Evolutionary conservation across 1,140 invertebrate genomes (phyloP), one percentile per base, ranked within the genome.

Genomic region (Meloidogyne floridensis): DNA sequence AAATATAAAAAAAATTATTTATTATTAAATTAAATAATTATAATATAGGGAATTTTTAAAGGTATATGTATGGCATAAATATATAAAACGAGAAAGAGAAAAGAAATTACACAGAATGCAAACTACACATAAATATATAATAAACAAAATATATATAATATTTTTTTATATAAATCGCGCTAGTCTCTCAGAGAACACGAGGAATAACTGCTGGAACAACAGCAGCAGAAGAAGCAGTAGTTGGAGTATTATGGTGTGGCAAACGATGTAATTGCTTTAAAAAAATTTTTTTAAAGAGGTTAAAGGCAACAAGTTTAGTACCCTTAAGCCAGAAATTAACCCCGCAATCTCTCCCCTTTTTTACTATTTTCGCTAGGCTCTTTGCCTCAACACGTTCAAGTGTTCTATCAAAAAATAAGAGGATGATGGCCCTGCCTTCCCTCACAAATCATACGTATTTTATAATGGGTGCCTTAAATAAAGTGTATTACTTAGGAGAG

Each of bases 231-330:
- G 47, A 4, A 47, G 7, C 47, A 47, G 47, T 5, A 47, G 3
- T 47, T 5, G 3, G 0, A 47, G 11, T 70, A 42, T 77, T 54
- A 51, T 77, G 75, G 32, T 77, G 75, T 59, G 75, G 75, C 51
- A 77, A 51, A 77, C 75, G 75, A 65, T 51, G 53, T 65, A 77
- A 56, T 47, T 77, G 75, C 75, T 77, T 47, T 47, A 6, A 47
- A 47, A 15, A 43, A 76, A 32, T 69, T 20, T 42, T 69, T 56
- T 18, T 18, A n/a, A n/a, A n/a, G n/a, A n/a, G n/a, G n/a, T n/a
- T n/a, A n/a, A n/a, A n/a, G n/a, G n/a, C n/a, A n/a, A n/a, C n/a
- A n/a, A n/a, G n/a, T n/a, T n/a, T n/a, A n/a, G n/a, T n/a, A n/a
- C n/a, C n/a, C n/a, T n/a, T n/a, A n/a, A n/a, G n/a, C n/a, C n/a